phyloP scores from a whole-genome alignment of 2,113 vertebrate genomes.

The Carassius carassius region DNA sequence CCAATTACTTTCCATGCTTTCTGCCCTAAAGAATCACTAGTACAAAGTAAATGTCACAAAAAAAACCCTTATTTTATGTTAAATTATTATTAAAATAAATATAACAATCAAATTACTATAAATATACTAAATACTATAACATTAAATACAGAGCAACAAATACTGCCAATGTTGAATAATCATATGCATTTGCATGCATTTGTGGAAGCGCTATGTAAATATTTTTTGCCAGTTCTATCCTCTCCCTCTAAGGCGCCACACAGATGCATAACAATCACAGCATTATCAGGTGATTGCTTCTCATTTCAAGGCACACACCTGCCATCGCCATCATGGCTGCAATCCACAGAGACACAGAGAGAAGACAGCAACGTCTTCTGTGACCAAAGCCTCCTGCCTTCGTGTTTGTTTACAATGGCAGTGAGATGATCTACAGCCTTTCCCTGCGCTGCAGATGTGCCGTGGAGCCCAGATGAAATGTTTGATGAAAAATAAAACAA shows the following conservation, averaged over 20 bases:
- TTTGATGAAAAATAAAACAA: constrained; percentile 52
- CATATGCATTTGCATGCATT: constrained; percentile 50
- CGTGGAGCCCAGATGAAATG: constrained; percentile 39
- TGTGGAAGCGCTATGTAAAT: constrained; percentile 49
- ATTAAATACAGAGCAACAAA: background rate
- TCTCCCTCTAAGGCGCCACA: background rate
- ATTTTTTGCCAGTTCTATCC: constrained; percentile 17
- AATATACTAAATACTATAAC: background rate
- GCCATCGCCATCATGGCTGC: background rate
- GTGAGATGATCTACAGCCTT: constrained; percentile 46
- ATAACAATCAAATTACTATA: too few relatives aligned
- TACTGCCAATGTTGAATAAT: constrained; percentile 30
- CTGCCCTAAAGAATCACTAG: too few relatives aligned
- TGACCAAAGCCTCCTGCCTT: constrained; percentile 37
- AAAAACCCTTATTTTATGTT: too few relatives aligned
- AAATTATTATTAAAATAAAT: too few relatives aligned
- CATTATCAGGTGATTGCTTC: constrained; percentile 16
- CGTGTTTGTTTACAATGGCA: constrained; percentile 51
- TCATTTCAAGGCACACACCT: constrained; percentile 32
- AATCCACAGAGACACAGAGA: constrained; percentile 6
- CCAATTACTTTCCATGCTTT: background rate
- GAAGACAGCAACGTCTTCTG: constrained; percentile 14
- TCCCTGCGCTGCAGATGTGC: constrained; percentile 52
- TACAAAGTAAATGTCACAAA: too few relatives aligned
- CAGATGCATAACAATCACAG: constrained; percentile 19